A percentile compares a stretch with the other conserved stretches of the same genome.
These are phyloP conservation scores for Pinna nobilis DNA, from an alignment of 1,140 invertebrate species.

Conservation along the genomic window DNA sequence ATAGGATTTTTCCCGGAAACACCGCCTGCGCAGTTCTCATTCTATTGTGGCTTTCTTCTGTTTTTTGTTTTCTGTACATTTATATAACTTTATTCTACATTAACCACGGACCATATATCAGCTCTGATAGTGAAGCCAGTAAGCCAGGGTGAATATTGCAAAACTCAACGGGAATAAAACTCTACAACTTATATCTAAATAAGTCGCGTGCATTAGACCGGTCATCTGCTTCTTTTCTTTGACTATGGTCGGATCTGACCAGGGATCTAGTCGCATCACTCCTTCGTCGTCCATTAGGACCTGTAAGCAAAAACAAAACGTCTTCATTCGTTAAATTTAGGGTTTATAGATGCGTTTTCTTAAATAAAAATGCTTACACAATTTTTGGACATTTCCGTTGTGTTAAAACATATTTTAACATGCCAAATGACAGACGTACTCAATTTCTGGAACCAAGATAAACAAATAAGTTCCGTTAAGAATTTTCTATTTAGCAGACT, in stretches of 20 bases:
- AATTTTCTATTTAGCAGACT: too few relatives aligned
- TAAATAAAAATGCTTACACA: too few relatives aligned
- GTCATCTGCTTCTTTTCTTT: slow-evolving; percentile 41
- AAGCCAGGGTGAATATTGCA: slow-evolving; percentile 75
- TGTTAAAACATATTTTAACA: too few relatives aligned
- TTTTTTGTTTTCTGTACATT: slow-evolving; percentile 5
- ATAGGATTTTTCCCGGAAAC: too few relatives aligned
- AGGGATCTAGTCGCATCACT: slow-evolving; percentile 43
- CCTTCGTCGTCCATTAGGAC: slow-evolving; percentile 29
- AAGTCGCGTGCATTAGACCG: slow-evolving; percentile 60
- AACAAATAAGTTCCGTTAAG: too few relatives aligned
- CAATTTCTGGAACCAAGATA: too few relatives aligned
- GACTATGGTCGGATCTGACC: slow-evolving; percentile 19
- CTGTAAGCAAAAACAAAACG: slow-evolving; percentile 38
- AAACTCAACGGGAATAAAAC: slow-evolving; percentile 77
- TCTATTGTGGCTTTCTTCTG: slow-evolving; percentile 3
- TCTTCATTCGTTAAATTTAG: too few relatives aligned
- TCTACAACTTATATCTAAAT: slow-evolving; percentile 76
- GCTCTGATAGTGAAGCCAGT: slow-evolving; percentile 77
- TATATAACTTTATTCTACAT: neutral
- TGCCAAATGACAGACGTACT: too few relatives aligned
- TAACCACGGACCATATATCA: neutral
- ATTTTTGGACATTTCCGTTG: too few relatives aligned
- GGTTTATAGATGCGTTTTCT: too few relatives aligned
- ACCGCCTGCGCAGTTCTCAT: too few relatives aligned